phyloP scores from a whole-genome alignment of 2,797 vertebrate species.

The Gastrophryne carolinensis region DNA sequence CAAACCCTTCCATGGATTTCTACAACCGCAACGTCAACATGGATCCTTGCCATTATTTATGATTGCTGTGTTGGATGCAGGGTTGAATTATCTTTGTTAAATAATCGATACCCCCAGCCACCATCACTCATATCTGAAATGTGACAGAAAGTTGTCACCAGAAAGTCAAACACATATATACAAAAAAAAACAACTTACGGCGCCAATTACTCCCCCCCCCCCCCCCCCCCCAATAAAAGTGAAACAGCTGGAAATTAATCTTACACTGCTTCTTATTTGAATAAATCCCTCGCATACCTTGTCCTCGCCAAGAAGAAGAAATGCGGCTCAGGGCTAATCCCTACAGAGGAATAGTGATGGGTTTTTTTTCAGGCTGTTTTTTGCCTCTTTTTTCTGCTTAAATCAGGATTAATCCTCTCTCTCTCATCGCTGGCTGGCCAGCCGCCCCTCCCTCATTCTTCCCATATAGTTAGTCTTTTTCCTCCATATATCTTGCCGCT shows the following conservation, averaged over 20 bases:
- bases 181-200: slow-evolving; percentile 45
- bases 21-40: too few species aligned
- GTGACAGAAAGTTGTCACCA: slow-evolving; percentile 31
- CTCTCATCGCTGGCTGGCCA: not conserved
- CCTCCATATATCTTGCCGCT: not conserved
- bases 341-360: slow-evolving; percentile 47
- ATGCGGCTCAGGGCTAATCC: slow-evolving; percentile 46
- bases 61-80: too few species aligned
- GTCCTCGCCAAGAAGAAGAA: slow-evolving; percentile 24
- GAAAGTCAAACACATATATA: slow-evolving; percentile 33
- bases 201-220: slow-evolving; percentile 6
- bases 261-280: slow-evolving; percentile 44
- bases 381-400: slow-evolving; percentile 38
- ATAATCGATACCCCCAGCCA: too few species aligned
- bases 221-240: slow-evolving; percentile 17
- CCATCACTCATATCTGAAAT: too few species aligned
- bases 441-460: slow-evolving; percentile 42
- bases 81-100: too few species aligned
- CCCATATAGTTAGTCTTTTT: not conserved
- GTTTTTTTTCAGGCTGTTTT: slow-evolving; percentile 51
- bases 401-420: slow-evolving; percentile 43
- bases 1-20: too few species aligned
- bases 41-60: too few species aligned
- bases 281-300: slow-evolving; percentile 44
- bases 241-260: slow-evolving; percentile 53